Conservation (phyloP, 30 jellyfish, hydroid and myxozoan species). For the Aurelia sp. region DNA sequence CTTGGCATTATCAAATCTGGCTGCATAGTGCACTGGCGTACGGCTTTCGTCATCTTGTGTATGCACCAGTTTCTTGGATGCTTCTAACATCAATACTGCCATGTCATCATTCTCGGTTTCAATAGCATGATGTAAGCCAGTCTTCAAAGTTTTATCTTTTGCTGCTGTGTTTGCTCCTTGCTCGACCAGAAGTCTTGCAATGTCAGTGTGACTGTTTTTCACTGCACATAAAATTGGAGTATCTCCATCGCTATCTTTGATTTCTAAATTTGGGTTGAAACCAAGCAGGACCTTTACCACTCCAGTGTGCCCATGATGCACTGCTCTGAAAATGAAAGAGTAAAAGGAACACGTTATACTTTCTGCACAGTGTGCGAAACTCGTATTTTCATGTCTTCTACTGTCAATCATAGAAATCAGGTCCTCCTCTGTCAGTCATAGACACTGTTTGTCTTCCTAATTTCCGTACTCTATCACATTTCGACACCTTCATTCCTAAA, state of each 20-base stretch:
- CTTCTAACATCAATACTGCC: conserved; percentile 15
- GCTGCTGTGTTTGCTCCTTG: conserved; percentile 34
- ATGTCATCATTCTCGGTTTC: conserved; percentile 16
- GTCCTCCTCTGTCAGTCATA: too few species aligned
- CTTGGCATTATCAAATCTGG: conserved; percentile 18
- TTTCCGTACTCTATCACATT: too few species aligned
- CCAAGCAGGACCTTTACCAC: conserved; percentile 5
- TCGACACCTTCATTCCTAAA: too few species aligned
- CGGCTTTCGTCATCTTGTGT: conserved; percentile 27
- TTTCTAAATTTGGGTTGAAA: conserved; percentile 3
- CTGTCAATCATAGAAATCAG: too few species aligned
- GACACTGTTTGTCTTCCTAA: too few species aligned
- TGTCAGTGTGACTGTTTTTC: neutral
- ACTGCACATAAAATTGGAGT: conserved; percentile 38
- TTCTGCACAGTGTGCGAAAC: too few species aligned
- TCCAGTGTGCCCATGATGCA: conserved; percentile 11
- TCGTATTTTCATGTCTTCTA: too few species aligned
- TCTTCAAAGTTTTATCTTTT: conserved; percentile 17
- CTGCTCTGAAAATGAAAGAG: conserved; percentile 13
- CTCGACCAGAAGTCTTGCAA: conserved; percentile 1
- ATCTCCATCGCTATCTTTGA: conserved; percentile 19
- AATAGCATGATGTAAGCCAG: conserved; percentile 44
- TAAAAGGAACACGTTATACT: too few species aligned
- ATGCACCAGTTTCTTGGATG: conserved; percentile 42
- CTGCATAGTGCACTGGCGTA: conserved; percentile 53